Base-by-base conservation (phyloP, 2,888 invertebrate genomes). In the Folsomia manolachei region DNA sequence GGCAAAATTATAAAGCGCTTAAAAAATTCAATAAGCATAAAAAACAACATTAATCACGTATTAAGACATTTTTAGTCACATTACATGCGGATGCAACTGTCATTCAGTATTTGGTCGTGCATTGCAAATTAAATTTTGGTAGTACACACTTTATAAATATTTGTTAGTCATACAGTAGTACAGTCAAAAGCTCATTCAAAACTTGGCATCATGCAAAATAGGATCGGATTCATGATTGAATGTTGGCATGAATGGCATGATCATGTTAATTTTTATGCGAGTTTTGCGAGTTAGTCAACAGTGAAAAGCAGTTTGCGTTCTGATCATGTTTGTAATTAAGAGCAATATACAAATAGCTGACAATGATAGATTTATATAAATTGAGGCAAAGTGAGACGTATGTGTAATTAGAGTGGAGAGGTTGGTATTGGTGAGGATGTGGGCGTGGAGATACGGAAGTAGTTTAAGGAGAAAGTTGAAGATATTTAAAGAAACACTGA, bases 61-160 rank as follows among this genome's bases (percentile, higher is more conserved):
- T 61, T 66, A 60, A 67, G 27, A 62, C 51, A 53, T 64, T 56
- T 19, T 69, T 60, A 52, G 24, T 62, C 67, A 68, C 67, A 69
- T 39, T 2, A 21, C 9, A 62, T 23, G 19, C 9, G 25, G 24
- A 62, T 62, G 9, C 62, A 7, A 51, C 51, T 51, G 51, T 51
- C 51, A 51, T 51, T 51, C 18, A 18, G 9, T 51, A 51, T 11
- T 51, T 51, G 9, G 51, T 51, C 51, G 18, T 51, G 51, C 51
- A 51, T 9, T 51, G 9, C 18, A 11, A 18, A 51, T n/a, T n/a
- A n/a, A n/a, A n/a, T n/a, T n/a, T n/a, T n/a, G n/a, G n/a, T n/a
- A n/a, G n/a, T n/a, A n/a, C n/a, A n/a, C n/a, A n/a, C n/a, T n/a
- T n/a, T n/a, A n/a, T n/a, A n/a, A n/a, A n/a, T n/a, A n/a, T n/a